A percentile compares a stretch with the other conserved stretches of the same genome.
phyloP scores from a whole-genome alignment of 2,888 invertebrate species.

The Himalopsyche japonica region DNA sequence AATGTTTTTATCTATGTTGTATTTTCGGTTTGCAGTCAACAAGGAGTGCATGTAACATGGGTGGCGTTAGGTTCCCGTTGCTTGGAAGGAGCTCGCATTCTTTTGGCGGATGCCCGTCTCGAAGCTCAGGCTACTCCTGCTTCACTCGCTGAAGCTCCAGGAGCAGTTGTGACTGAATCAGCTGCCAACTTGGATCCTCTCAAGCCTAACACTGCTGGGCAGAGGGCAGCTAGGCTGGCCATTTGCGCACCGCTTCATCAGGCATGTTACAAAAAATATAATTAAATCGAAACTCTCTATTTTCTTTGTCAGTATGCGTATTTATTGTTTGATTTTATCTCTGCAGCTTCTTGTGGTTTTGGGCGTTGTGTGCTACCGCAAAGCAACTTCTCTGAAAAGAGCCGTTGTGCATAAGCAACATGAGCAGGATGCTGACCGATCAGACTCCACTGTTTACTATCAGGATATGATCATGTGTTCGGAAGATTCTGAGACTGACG shows the following conservation, averaged over 20 bases:
- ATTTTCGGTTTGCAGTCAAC: slow-evolving; percentile 61
- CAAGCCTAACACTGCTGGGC: slow-evolving; percentile 68
- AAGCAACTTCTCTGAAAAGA: slow-evolving; percentile 83
- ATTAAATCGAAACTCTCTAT: too few relatives aligned
- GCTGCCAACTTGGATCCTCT: slow-evolving; percentile 68
- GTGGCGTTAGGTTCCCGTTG: slow-evolving; percentile 87
- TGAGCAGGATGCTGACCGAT: slow-evolving; percentile 84
- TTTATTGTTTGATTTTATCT: slow-evolving; percentile 47
- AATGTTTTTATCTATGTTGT: not conserved
- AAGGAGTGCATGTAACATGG: slow-evolving; percentile 86
- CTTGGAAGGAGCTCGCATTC: slow-evolving; percentile 72
- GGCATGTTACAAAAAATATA: slow-evolving; percentile 45
- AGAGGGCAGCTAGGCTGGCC: slow-evolving; percentile 71
- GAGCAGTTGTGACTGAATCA: slow-evolving; percentile 42
- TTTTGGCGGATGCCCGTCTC: slow-evolving; percentile 77
- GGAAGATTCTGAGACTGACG: slow-evolving; percentile 86
- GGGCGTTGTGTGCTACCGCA: slow-evolving; percentile 88
- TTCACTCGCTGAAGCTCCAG: not conserved
- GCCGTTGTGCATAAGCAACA: slow-evolving; percentile 73
- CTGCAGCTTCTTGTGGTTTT: slow-evolving; percentile 79
- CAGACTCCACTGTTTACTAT: slow-evolving; percentile 95
- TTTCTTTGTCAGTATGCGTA: slow-evolving; percentile 45
- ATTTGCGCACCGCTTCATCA: slow-evolving; percentile 76
- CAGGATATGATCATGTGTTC: slow-evolving; percentile 92
- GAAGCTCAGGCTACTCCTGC: slow-evolving; percentile 58